Conservation (phyloP, 2,888 invertebrate genomes). For the Rhingia rostrata region DNA sequence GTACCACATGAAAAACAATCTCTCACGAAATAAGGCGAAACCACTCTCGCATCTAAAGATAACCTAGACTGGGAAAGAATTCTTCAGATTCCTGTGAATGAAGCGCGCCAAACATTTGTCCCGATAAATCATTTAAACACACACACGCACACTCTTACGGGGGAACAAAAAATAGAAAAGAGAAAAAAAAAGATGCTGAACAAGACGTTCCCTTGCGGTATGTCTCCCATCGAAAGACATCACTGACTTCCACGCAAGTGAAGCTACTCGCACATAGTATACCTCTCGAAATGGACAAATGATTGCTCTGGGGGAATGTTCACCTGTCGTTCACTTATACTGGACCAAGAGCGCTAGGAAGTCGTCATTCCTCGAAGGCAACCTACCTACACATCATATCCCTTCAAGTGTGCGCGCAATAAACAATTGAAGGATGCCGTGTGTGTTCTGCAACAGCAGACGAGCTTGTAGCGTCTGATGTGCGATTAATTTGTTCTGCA, state of each 20-base stretch:
- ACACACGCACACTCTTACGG: too few species aligned
- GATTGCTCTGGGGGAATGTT: slow-evolving; percentile 66
- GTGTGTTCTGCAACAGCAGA: slow-evolving; percentile 65
- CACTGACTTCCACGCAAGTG: slow-evolving; percentile 13
- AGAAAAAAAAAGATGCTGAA: slow-evolving; percentile 19
- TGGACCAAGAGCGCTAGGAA: slow-evolving; percentile 26
- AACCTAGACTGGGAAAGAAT: slow-evolving; percentile 73
- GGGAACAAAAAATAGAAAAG: slow-evolving; percentile 26
- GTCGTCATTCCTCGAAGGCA: slow-evolving; percentile 15
- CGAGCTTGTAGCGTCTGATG: slow-evolving; percentile 71
- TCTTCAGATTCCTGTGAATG: slow-evolving; percentile 71
- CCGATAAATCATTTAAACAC: slow-evolving; percentile 74
- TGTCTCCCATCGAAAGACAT: slow-evolving; percentile 1
- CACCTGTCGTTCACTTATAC: slow-evolving; percentile 62
- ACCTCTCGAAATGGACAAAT: slow-evolving; percentile 61
- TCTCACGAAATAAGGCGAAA: slow-evolving; percentile 43
- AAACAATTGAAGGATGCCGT: slow-evolving; percentile 65
- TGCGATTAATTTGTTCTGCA: slow-evolving; percentile 74
- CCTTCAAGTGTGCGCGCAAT: slow-evolving; percentile 46
- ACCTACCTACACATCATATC: neutral
- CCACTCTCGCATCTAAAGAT: slow-evolving; percentile 67
- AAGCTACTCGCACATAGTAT: too few species aligned
- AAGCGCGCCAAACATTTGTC: slow-evolving; percentile 76
- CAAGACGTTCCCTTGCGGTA: slow-evolving; percentile 31
- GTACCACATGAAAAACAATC: slow-evolving; percentile 58